Percentiles rank a stretch among this genome's conserved stretches.
These are phyloP conservation scores for Tympanoctomys barrerae DNA, from an alignment of 2,797 vertebrate species.

Conservation along the genomic window DNA sequence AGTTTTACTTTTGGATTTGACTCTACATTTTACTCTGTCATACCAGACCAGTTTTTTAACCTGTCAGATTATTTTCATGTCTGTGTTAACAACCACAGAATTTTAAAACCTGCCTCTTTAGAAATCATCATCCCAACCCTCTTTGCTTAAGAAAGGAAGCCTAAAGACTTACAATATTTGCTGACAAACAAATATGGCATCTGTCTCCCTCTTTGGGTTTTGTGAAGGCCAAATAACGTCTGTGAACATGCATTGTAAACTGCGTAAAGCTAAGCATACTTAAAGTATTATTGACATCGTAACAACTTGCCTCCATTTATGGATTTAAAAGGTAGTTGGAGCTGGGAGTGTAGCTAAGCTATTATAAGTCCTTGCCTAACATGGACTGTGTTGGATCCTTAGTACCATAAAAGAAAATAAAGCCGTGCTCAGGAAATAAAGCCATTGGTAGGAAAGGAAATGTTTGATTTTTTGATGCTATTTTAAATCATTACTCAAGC, in stretches of 20 bases:
- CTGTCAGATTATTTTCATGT: background rate
- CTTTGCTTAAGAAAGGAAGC: slow-evolving; percentile 25
- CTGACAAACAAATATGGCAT: background rate
- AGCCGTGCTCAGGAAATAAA: background rate
- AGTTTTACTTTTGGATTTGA: slow-evolving; percentile 6
- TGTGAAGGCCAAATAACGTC: slow-evolving; percentile 3
- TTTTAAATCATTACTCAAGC: slow-evolving; percentile 12
- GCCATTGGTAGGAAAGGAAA: background rate
- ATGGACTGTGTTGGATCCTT: background rate
- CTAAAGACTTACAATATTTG: background rate
- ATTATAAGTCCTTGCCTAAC: background rate
- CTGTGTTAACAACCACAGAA: background rate
- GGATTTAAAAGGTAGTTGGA: background rate
- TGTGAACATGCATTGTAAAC: background rate
- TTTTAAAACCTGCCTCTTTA: background rate
- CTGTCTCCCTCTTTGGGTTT: background rate
- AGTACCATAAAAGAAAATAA: background rate
- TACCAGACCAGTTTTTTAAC: background rate
- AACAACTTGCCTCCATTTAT: background rate
- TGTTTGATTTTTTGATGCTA: background rate
- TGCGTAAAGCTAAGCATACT: background rate
- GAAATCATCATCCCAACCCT: background rate
- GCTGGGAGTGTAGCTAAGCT: background rate
- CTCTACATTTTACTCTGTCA: background rate
- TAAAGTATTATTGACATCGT: background rate